A percentile compares a stretch with the other conserved stretches of the same genome.
These are phyloP conservation scores for Melospiza melodia DNA, from an alignment of 2,113 vertebrate genomes.

Conservation along the genomic window DNA sequence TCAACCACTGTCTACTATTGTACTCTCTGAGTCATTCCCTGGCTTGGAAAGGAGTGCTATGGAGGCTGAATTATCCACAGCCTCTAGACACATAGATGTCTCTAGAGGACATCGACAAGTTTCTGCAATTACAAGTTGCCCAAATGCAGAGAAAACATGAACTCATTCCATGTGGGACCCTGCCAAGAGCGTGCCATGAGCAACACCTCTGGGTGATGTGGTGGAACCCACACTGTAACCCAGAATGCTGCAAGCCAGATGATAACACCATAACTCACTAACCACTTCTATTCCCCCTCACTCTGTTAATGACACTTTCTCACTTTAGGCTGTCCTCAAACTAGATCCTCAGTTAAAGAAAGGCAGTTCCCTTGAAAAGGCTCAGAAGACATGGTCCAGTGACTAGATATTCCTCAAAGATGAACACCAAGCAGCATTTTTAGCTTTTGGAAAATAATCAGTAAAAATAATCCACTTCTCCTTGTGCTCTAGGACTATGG, in stretches of 20 bases:
- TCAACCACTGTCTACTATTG: neutral
- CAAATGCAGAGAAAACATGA: neutral
- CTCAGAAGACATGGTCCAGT: neutral
- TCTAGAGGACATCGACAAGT: neutral
- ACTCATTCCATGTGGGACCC: neutral
- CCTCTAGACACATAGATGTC: neutral
- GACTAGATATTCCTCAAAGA: neutral
- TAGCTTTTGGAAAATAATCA: neutral
- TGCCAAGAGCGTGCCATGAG: fast-evolving
- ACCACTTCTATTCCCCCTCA: neutral
- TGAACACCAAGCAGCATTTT: neutral
- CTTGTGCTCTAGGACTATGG: neutral
- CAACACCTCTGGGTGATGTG: neutral
- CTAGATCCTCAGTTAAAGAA: neutral
- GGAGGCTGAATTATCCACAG: neutral
- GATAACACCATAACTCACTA: neutral
- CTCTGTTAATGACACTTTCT: neutral
- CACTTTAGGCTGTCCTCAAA: neutral
- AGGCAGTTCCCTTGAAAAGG: neutral
- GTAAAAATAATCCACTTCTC: neutral
- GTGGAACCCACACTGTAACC: neutral
- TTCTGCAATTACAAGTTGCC: neutral
- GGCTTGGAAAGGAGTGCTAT: neutral
- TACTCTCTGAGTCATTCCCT: neutral
- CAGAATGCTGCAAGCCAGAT: neutral